A percentile compares a stretch with the other conserved stretches of the same genome.
Evolutionary conservation across 2,888 invertebrate genomes (phyloP).

Genomic region (Dasypolia templi): DNA sequence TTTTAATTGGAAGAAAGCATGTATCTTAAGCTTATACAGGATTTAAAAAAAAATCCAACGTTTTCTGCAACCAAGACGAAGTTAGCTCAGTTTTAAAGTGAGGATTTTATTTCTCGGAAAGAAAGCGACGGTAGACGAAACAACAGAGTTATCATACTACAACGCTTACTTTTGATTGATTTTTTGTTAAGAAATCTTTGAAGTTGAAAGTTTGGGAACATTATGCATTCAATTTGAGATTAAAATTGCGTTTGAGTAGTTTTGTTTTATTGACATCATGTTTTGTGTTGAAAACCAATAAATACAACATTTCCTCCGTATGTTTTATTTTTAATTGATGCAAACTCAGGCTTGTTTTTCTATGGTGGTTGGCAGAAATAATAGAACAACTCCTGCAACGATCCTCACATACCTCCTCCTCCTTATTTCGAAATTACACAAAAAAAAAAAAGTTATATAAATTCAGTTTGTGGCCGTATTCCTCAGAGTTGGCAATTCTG

Average conservation of each 20-base stretch:
- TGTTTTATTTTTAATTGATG: not conserved
- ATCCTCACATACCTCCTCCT: not conserved
- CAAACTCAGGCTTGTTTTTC: not conserved
- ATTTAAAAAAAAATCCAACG: slow-evolving; percentile 27
- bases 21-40: not conserved
- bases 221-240: not conserved
- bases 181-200: not conserved
- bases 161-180: slow-evolving; percentile 18
- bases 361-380: not conserved
- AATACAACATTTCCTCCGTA: not conserved
- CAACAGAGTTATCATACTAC: slow-evolving; percentile 11
- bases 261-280: not conserved
- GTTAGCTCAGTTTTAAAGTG: slow-evolving; percentile 29
- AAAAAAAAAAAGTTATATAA: not conserved
- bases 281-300: not conserved
- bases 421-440: not conserved
- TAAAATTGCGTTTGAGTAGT: not conserved
- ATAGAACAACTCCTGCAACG: not conserved
- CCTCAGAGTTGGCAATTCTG: not conserved
- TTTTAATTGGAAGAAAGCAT: slow-evolving; percentile 20
- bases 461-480: not conserved
- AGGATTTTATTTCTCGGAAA: slow-evolving; percentile 34
- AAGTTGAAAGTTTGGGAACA: not conserved
- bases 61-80: slow-evolving; percentile 24
- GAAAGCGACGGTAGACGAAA: slow-evolving; percentile 8